Base-by-base conservation (phyloP, 92 coral and sea anemone species). In the Metridium senile region DNA sequence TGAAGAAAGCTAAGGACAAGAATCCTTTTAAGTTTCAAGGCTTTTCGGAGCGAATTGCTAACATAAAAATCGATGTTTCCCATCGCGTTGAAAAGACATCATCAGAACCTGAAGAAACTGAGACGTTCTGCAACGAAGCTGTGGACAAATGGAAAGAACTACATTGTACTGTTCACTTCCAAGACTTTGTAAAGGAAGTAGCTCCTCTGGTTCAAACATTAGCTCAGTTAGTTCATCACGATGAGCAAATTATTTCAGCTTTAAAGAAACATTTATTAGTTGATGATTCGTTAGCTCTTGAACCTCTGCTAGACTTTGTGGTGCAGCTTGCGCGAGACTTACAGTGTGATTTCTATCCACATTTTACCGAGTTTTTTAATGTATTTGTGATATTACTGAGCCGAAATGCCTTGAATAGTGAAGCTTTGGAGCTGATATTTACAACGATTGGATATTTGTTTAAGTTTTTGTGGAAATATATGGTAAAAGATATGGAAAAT, bases 101-200 rank as follows among this genome's bases (percentile, higher is more conserved):
- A 8, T 87, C 82, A 71, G 82, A 71, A 10, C 99, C 97, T 3
- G 99, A 95, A 71, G 97, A 95, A 23, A 85, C 82, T 47, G 99
- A 95, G 56, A 95, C 99, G 11, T 95, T 95, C 64, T 85, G 94
- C 68, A 76, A 86, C 69, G 95, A 87, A 71, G 85, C 93, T 67
- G 73, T 95, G 20, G 71, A 74, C 23, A 95, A 89, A 85, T 95
- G 99, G 99, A 78, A 68, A 19, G 96, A 95, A 74, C 62, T 95
- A 54, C 92, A 95, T 81, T 92, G 99, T 63, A 92, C 99, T 30
- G 79, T 89, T 72, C 90, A 95, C 84, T 92, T 84, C 79, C 99
- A 92, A 74, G 77, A 77, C 31, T 92, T 91, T 58, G 47, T 84
- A 11, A 83, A 80, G 29, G 89, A 85, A 45, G 82, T 92, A 32